Percentiles rank a stretch among this genome's conserved stretches.
Evolutionary conservation across 2,113 vertebrate genomes (phyloP).

Genomic region (Salvelinus alpinus): DNA sequence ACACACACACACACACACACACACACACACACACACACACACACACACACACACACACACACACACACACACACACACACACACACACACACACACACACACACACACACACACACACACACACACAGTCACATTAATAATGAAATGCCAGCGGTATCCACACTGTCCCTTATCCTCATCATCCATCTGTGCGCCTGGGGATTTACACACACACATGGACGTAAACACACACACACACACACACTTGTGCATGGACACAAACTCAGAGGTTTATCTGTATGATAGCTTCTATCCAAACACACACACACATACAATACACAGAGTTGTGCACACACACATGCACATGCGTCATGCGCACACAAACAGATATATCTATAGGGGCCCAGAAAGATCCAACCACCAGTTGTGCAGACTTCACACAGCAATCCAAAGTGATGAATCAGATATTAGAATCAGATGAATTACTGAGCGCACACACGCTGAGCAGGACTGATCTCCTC

Average conservation of each 20-base stretch:
- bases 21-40: slow-evolving; percentile 6
- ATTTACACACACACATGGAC: slow-evolving; percentile 35
- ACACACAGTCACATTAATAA: neutral
- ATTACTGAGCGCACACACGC: neutral
- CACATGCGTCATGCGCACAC: slow-evolving; percentile 26
- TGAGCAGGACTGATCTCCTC: neutral
- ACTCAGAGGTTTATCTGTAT: no score
- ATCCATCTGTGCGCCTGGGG: neutral
- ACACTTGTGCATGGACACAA: neutral
- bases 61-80: slow-evolving; percentile 1
- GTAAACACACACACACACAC: neutral
- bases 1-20: neutral
- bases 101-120: neutral
- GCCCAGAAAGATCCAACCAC: neutral
- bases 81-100: slow-evolving; percentile 16
- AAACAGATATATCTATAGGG: slow-evolving; percentile 4
- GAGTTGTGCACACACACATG: slow-evolving; percentile 11
- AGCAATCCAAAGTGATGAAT: neutral
- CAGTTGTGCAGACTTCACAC: slow-evolving; percentile 3
- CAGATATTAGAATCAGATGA: neutral
- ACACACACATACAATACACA: slow-evolving; percentile 18
- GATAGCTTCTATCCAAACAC: slow-evolving; percentile 20
- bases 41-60: neutral
- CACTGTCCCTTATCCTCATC: neutral
- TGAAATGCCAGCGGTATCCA: neutral